phyloP scores from a whole-genome alignment of 2,797 vertebrate species.

The Anabacerthia variegaticeps region DNA sequence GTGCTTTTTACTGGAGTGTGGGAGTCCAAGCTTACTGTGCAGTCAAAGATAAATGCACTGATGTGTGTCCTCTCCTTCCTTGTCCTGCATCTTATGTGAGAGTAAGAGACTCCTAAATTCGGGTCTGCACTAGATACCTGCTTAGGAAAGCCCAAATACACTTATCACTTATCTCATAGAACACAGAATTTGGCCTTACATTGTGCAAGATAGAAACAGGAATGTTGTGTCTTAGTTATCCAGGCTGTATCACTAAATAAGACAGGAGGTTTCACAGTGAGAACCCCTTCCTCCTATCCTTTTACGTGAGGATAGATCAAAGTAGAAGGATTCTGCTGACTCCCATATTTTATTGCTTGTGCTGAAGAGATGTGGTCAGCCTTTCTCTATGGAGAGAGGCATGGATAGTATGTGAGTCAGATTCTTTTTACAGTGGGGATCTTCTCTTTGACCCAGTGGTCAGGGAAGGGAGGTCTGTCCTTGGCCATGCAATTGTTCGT shows the following conservation, averaged over 20 bases:
- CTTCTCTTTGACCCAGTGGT: not conserved
- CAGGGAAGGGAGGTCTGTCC: not conserved
- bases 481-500: not conserved
- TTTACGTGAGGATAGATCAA: not conserved
- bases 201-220: not conserved
- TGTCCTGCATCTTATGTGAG: fast-evolving
- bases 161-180: not conserved
- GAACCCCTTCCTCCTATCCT: not conserved
- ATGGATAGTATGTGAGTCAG: not conserved
- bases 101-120: not conserved
- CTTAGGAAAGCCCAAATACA: not conserved
- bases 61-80: not conserved
- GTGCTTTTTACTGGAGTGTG: not conserved
- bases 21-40: not conserved
- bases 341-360: not conserved
- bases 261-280: not conserved
- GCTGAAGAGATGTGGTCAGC: not conserved
- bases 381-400: not conserved
- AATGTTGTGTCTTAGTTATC: fast-evolving
- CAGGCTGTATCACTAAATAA: not conserved
- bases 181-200: not conserved
- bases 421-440: not conserved
- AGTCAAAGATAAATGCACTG: not conserved
- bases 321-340: not conserved
- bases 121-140: not conserved